A percentile compares a stretch with the other conserved stretches of the same genome.
Conservation (phyloP, 1,140 invertebrate genomes). For the Anastrepha ludens region DNA sequence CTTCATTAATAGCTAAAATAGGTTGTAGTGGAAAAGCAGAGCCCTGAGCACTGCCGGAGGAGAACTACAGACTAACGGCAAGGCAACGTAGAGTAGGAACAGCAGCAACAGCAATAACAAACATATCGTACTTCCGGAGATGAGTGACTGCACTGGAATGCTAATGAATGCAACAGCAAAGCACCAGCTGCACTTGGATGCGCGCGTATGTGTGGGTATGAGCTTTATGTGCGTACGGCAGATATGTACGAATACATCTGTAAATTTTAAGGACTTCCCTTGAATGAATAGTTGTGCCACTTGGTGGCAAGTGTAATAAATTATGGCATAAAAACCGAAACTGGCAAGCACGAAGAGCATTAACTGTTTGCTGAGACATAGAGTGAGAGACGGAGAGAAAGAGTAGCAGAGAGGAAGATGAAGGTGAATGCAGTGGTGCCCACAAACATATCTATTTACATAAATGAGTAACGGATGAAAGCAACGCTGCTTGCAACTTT, state of each 20-base stretch:
- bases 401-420: neutral
- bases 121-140: neutral
- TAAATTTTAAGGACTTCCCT: conserved; percentile 27
- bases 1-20: neutral
- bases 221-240: neutral
- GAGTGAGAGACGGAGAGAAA: neutral
- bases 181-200: neutral
- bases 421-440: too few relatives aligned
- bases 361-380: conserved; percentile 14
- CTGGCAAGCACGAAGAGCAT: neutral
- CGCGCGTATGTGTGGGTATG: neutral
- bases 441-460: too few relatives aligned
- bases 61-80: neutral
- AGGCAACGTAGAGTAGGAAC: neutral
- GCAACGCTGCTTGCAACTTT: neutral
- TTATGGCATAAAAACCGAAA: conserved; percentile 31
- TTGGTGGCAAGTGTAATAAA: conserved; percentile 40
- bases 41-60: neutral
- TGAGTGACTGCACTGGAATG: neutral
- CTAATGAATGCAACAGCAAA: conserved; percentile 33
- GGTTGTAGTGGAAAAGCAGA: neutral
- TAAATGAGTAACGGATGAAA: neutral
- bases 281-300: conserved; percentile 38
- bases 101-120: neutral
- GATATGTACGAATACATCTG: neutral